A percentile compares a stretch with the other conserved stretches of the same genome.
These are phyloP conservation scores for Gastrophryne carolinensis DNA, from an alignment of 2,797 vertebrate genomes.

Conservation along the genomic window DNA sequence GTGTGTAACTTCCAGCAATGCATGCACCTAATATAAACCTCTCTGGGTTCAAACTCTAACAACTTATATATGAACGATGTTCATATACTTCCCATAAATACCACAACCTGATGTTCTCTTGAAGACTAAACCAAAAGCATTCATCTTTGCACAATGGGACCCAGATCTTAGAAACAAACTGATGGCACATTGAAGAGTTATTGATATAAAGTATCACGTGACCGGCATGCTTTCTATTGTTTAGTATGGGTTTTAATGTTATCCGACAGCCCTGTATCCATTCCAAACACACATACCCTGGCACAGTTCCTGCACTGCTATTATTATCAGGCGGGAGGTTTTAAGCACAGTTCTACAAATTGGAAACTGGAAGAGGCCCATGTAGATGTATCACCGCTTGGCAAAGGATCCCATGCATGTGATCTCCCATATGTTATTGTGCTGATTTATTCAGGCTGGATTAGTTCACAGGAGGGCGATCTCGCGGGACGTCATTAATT, in stretches of 20 bases:
- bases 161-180: neutral
- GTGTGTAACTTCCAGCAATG: no score
- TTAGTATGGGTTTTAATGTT: neutral
- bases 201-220: neutral
- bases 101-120: neutral
- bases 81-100: neutral
- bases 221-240: neutral
- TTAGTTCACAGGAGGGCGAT: conserved; percentile 35
- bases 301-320: conserved; percentile 7
- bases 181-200: neutral
- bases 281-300: conserved; percentile 22
- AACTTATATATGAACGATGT: neutral
- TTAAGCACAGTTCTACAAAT: conserved; percentile 15
- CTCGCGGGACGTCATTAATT: conserved; percentile 43
- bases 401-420: conserved; percentile 7
- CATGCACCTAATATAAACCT: no score
- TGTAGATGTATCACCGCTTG: conserved; percentile 28
- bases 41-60: no score
- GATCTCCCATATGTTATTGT: conserved; percentile 17
- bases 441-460: conserved; percentile 34
- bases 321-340: conserved; percentile 18
- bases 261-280: conserved; percentile 5
- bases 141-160: neutral
- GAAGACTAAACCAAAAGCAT: neutral
- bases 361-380: conserved; percentile 30